Base-by-base conservation (phyloP, 2,797 vertebrate genomes). In the Sebastes iracundus region DNA sequence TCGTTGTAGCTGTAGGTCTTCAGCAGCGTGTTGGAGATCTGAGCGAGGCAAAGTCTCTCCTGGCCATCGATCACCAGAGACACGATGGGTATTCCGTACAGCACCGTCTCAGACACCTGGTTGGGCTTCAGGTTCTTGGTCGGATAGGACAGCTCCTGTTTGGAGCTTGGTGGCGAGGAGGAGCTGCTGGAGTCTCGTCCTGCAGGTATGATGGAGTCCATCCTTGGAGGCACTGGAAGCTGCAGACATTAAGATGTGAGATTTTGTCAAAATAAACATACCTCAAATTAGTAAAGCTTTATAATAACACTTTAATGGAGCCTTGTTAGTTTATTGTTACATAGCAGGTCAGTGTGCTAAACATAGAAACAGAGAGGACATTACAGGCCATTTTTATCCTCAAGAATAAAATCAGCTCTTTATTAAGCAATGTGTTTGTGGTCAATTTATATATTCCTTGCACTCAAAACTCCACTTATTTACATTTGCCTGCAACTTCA, bases 41-140 rank as follows among this genome's bases (percentile, higher is more conserved):
- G 97, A 1, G 97, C 97, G 49, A 98, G 95, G 73, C 97, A 98
- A 75, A 98, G 96, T 90, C 97, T 96, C 93, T 99, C 98, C 93
- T 98, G 97, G 52, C 98, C 97, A 93, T 99, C 98, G 90, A 99
- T 99, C 78, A 99, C 98, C 94, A 99, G 93, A 25, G 97, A 99
- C 66, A 99, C 98, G 85, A 99, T 99, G 81, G 98, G 98, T 91
- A 99, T 97, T 89, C 98, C 98, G 89, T 99, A 99, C 90, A 99
- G 95, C 30, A 96, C 96, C 33, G 97, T 98, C 95, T 99, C 97
- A 49, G 97, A 97, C 87, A 99, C 98, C 90, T 99, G 97, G 95
- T 99, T 99, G 88, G 98, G 97, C 84, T 99, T 99, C 63, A 99
- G 95, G 81, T 96, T 94, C 77, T 95, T 96, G 88, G 96, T 95